Percentiles rank a stretch among this genome's conserved stretches.
Conservation (phyloP, 1,140 invertebrate species). For the Calephelis virginiensis region DNA sequence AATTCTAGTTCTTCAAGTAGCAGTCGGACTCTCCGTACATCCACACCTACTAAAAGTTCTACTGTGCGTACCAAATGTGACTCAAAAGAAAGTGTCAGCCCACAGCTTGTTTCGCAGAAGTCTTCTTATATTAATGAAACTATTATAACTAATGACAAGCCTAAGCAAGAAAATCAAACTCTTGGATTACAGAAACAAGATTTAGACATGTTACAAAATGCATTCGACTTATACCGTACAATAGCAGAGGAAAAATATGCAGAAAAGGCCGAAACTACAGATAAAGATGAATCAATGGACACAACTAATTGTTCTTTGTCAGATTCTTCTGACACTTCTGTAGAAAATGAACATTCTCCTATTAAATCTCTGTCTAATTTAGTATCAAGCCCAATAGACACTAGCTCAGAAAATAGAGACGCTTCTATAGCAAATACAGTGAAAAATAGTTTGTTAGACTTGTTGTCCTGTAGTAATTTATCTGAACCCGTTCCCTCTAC, state of each 20-base stretch:
- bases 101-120: constrained; percentile 49
- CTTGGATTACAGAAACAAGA: constrained; percentile 74
- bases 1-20: constrained; percentile 62
- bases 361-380: constrained; percentile 82
- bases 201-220: constrained; percentile 79
- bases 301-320: constrained; percentile 56
- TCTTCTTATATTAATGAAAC: constrained; percentile 34
- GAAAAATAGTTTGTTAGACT: constrained; percentile 67
- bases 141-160: constrained; percentile 40
- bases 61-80: constrained; percentile 53
- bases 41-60: constrained; percentile 54
- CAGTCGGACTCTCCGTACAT: constrained; percentile 57
- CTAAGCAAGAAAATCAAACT: constrained; percentile 42
- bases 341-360: constrained; percentile 78
- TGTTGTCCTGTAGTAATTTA: constrained; percentile 62
- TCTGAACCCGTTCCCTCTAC: constrained; percentile 54
- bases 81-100: constrained; percentile 49
- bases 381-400: constrained; percentile 80
- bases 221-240: constrained; percentile 72
- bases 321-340: constrained; percentile 54
- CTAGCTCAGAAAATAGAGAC: constrained; percentile 52
- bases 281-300: constrained; percentile 53
- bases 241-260: constrained; percentile 69
- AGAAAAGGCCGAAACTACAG: constrained; percentile 49
- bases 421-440: constrained; percentile 51